Percentiles rank a stretch among this genome's conserved stretches.
These are phyloP conservation scores for Eurosta solidaginis DNA, from an alignment of 1,140 invertebrate species.

Conservation along the genomic window DNA sequence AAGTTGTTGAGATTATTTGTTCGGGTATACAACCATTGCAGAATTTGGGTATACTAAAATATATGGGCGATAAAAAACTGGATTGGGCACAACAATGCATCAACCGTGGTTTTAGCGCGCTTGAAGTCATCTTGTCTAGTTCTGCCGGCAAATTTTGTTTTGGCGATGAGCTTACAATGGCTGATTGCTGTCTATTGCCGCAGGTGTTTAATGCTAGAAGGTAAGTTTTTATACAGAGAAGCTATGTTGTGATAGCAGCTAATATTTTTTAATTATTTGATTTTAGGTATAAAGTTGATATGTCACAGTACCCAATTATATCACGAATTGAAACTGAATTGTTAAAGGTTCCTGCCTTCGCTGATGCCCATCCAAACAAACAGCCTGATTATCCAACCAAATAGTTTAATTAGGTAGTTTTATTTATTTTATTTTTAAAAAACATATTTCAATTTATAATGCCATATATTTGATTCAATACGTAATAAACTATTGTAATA, in stretches of 20 bases:
- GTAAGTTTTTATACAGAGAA: conserved; percentile 56
- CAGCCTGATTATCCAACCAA: conserved; percentile 90
- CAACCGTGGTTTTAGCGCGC: conserved; percentile 81
- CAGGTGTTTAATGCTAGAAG: conserved; percentile 90
- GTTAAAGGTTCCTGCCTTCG: conserved; percentile 85
- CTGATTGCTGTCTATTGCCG: conserved; percentile 93
- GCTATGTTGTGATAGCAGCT: neutral
- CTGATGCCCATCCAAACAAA: conserved; percentile 81
- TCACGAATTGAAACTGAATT: conserved; percentile 82
- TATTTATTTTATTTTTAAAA: no score
- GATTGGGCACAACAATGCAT: conserved; percentile 95
- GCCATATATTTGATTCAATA: no score
- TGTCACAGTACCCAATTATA: conserved; percentile 89
- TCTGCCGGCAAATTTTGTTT: conserved; percentile 92
- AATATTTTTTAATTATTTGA: neutral
- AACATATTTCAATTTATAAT: no score
- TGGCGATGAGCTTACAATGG: conserved; percentile 90
- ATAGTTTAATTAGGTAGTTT: conserved; percentile 77
- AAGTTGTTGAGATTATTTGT: conserved; percentile 75
- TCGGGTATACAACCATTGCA: conserved; percentile 95
- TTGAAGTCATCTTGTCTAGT: conserved; percentile 83
- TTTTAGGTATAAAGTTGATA: conserved; percentile 85
- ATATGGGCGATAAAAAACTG: conserved; percentile 82
- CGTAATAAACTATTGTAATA: no score
- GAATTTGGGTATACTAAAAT: conserved; percentile 85